Percentiles rank a stretch among this genome's conserved stretches.
Evolutionary conservation across 2,113 vertebrate species (phyloP).

Genomic region (Propithecus coquereli): DNA sequence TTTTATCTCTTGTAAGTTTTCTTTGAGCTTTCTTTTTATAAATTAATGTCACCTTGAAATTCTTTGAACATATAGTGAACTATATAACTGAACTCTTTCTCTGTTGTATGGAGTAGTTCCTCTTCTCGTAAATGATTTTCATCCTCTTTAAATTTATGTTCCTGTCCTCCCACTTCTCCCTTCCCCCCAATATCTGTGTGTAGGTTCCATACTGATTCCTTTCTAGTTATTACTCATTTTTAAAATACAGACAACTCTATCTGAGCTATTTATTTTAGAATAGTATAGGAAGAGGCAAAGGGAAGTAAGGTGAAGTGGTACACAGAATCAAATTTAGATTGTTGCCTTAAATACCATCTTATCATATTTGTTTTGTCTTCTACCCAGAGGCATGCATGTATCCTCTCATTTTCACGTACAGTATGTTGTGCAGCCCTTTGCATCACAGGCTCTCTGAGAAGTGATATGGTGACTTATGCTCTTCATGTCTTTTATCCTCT

Average conservation of each 20-base stretch:
- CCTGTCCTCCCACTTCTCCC: not conserved
- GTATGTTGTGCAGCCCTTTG: not conserved
- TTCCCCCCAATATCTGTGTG: not conserved
- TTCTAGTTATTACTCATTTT: not conserved
- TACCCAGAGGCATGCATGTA: not conserved
- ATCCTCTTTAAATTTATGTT: constrained; percentile 4
- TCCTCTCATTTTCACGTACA: not conserved
- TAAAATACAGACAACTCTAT: not conserved
- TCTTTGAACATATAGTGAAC: not conserved
- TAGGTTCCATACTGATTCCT: not conserved
- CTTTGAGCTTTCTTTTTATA: not conserved
- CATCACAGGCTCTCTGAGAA: not conserved
- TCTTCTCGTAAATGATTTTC: not conserved
- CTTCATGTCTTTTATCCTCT: not conserved
- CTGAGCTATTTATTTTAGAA: not conserved
- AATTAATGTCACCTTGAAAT: not conserved
- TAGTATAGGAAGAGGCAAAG: not conserved
- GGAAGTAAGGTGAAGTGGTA: not conserved
- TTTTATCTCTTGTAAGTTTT: not conserved
- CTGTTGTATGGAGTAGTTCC: not conserved
- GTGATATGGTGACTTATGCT: not conserved
- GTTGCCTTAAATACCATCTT: not conserved
- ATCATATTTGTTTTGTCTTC: not conserved
- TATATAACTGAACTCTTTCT: not conserved
- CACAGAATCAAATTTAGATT: not conserved